Evolutionary conservation across 2,113 vertebrate genomes (phyloP).

Genomic region (Theropithecus gelada): DNA sequence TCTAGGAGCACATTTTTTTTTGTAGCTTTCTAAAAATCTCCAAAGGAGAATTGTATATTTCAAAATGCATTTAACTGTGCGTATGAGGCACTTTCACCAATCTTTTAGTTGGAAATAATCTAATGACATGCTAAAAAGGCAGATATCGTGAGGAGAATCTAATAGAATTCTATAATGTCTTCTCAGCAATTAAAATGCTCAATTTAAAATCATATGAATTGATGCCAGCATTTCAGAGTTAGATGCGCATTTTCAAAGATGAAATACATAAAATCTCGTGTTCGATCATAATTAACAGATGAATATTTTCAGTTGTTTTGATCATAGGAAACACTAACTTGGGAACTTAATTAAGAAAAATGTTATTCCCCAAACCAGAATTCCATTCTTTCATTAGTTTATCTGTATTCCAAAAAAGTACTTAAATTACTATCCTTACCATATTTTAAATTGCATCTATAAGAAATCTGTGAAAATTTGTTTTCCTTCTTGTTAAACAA

Average conservation of each 20-base stretch:
- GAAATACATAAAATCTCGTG: background rate
- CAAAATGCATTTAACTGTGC: background rate
- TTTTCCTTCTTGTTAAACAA: background rate
- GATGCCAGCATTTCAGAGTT: background rate
- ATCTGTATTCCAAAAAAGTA: background rate
- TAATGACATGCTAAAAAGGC: background rate
- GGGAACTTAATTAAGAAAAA: conserved; percentile 6
- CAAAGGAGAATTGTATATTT: background rate
- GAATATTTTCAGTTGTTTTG: background rate
- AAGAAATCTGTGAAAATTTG: background rate
- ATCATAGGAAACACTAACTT: background rate
- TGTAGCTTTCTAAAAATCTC: background rate
- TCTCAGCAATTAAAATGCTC: background rate
- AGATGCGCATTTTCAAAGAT: background rate
- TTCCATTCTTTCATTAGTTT: background rate
- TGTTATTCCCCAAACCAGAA: background rate
- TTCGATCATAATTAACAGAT: background rate
- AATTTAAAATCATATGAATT: background rate
- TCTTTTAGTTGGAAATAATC: background rate
- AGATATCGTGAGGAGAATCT: background rate
- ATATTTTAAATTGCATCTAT: background rate
- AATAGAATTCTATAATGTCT: background rate
- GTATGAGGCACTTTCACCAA: background rate
- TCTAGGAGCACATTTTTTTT: background rate
- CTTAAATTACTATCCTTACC: background rate